These are phyloP conservation scores for Latrodectus geometricus DNA, from an alignment of 1,140 invertebrate species.

Conservation along the genomic window DNA sequence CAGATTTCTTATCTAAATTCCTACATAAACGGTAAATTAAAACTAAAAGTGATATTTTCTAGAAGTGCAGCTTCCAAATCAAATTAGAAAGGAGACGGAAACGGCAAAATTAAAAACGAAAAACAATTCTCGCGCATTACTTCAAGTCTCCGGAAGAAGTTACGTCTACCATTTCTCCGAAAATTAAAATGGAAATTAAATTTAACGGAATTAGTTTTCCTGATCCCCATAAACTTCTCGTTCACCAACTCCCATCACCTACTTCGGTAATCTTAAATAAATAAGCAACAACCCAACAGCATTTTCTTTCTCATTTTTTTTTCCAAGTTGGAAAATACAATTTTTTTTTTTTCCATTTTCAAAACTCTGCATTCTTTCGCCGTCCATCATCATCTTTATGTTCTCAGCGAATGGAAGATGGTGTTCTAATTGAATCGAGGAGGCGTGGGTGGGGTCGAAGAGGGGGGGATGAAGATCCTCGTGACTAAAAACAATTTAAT, in stretches of 20 bases:
- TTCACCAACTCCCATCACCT: background rate
- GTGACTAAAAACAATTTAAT: constrained; percentile 42
- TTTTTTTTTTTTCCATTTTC: background rate
- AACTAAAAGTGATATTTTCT: no score
- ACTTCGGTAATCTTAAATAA: background rate
- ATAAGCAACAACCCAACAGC: background rate
- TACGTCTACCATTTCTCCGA: no score
- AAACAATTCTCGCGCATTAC: no score
- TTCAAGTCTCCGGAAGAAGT: no score
- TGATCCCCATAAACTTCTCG: background rate
- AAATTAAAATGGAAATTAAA: constrained; percentile 33
- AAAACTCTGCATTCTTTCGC: background rate
- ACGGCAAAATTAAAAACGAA: no score
- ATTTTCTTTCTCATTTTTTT: no score
- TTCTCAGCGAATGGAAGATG: constrained; percentile 4
- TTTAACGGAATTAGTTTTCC: constrained; percentile 16
- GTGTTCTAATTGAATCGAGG: constrained; percentile 24
- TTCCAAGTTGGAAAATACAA: background rate
- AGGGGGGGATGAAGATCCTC: background rate
- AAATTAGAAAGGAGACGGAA: no score
- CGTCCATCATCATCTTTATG: background rate
- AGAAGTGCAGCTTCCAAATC: no score
- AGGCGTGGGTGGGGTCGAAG: background rate
- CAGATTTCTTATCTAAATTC: no score
- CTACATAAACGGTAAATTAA: no score